Base-by-base conservation (phyloP, 1,140 invertebrate species). In the Drosophila miranda region DNA sequence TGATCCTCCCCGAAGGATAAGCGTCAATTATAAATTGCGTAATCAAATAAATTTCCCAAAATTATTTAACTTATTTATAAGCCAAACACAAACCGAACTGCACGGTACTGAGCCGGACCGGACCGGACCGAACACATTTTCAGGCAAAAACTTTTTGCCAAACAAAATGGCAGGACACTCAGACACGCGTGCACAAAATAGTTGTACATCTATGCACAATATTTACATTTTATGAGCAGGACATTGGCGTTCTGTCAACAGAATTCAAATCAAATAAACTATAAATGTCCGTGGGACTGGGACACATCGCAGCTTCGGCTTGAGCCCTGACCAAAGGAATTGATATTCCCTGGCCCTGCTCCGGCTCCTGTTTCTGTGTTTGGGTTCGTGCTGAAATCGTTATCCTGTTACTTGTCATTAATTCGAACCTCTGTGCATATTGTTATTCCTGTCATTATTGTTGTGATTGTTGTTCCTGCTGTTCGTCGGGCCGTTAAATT, bases 361-460 rank as follows among this genome's bases (percentile, higher is more conserved):
- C 3, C 26, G 7, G 6, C 26, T 28, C 3, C 6, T 16, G 41
- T 38, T 51, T 30, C 51, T 71, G 43, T 73, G 51, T 50, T 66
- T 69, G 53, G 66, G 60, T 84, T 86, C 81, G 81, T 84, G 80
- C 73, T 74, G 73, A 84, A 77, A 86, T 80, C 61, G 78, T 84
- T 86, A 77, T 84, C 73, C 80, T 80, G 81, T 74, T 86, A 86
- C 81, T 86, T 84, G 81, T 86, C 68, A 76, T 73, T 84, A 80
- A 86, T 80, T 70, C 58, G 59, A 48, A 43, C 75, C 70, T 72
- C 68, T 55, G 60, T 49, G 43, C 56, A 61, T 45, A 59, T 60
- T 50, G 54, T 44, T 49, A 74, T 82, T 82, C 52, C 48, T 46
- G 69, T 69, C 64, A 48, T 48, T 67, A 58, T 58, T 78, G 45